Conservation (phyloP, 1,140 invertebrate species). For the Lasioglossum baleicum region DNA sequence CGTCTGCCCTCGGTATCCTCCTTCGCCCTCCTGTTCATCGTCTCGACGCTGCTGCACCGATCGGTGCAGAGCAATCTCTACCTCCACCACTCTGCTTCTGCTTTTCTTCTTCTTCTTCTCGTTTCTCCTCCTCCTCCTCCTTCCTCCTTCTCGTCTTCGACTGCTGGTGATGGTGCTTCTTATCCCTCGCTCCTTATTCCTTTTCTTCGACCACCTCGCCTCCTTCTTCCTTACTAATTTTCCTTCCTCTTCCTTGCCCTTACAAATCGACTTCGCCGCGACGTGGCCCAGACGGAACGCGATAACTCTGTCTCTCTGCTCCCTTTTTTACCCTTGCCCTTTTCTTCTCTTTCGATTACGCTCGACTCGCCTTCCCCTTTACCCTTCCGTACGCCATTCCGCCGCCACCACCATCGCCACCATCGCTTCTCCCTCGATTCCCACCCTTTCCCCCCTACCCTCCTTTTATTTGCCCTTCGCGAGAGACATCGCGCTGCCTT, state of each 20-base stretch:
- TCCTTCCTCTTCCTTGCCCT: conserved; percentile 33
- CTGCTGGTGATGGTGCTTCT: conserved; percentile 6
- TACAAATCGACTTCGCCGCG: conserved; percentile 51
- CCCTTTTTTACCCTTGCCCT: conserved; percentile 37
- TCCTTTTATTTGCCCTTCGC: conserved; percentile 53
- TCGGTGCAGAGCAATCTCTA: conserved; percentile 24
- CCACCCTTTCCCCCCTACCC: no score
- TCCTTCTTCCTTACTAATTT: conserved; percentile 13
- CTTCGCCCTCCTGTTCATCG: conserved; percentile 24
- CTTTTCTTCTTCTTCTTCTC: conserved; percentile 31
- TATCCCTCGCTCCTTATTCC: not conserved
- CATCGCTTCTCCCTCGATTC: no score
- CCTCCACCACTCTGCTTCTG: conserved; percentile 40
- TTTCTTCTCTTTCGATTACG: conserved; percentile 56
- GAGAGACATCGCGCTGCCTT: conserved; percentile 51
- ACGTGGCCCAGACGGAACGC: conserved; percentile 54
- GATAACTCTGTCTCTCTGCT: conserved; percentile 52
- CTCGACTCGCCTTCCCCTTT: not conserved
- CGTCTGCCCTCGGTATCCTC: conserved; percentile 33
- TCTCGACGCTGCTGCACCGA: conserved; percentile 18
- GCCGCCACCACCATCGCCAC: no score
- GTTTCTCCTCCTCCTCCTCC: not conserved
- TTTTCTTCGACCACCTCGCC: not conserved
- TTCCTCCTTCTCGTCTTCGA: not conserved
- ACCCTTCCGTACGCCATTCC: no score